Conservation (phyloP, 1,140 invertebrate species). For the Formica selysi region DNA sequence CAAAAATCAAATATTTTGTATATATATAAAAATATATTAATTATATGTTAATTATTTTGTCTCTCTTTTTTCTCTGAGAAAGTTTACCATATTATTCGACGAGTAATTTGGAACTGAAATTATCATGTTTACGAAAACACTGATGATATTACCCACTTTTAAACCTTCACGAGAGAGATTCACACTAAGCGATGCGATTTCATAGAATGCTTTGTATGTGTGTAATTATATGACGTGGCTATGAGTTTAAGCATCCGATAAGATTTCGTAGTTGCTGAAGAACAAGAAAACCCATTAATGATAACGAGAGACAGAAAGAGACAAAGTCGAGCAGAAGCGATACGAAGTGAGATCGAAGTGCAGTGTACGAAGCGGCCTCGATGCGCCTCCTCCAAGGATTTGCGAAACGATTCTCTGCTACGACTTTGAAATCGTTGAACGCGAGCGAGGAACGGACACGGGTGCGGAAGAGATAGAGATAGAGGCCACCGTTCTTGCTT, state of each 20-base stretch:
- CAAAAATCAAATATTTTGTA: not conserved
- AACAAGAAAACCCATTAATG: conserved; percentile 76
- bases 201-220: not conserved
- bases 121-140: conserved; percentile 12
- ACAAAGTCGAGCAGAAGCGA: conserved; percentile 60
- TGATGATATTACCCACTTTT: not conserved
- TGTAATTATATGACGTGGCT: conserved; percentile 47
- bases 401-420: conserved; percentile 75
- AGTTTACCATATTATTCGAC: conserved; percentile 17
- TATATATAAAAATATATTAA: not conserved
- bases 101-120: not conserved
- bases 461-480: conserved; percentile 1
- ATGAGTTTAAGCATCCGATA: conserved; percentile 71
- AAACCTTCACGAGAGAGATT: not conserved
- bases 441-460: conserved; percentile 4
- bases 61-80: not conserved
- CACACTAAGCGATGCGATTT: not conserved
- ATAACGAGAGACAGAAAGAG: conserved; percentile 75
- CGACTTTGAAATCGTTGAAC: conserved; percentile 77
- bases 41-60: not conserved
- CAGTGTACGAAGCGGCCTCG: conserved; percentile 67
- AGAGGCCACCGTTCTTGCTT: conserved; percentile 46
- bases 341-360: conserved; percentile 70
- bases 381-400: conserved; percentile 75
- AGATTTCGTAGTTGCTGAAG: conserved; percentile 71